Base-by-base conservation (phyloP, 2,888 invertebrate species). In the Amblyjoppa fuscipennis region DNA sequence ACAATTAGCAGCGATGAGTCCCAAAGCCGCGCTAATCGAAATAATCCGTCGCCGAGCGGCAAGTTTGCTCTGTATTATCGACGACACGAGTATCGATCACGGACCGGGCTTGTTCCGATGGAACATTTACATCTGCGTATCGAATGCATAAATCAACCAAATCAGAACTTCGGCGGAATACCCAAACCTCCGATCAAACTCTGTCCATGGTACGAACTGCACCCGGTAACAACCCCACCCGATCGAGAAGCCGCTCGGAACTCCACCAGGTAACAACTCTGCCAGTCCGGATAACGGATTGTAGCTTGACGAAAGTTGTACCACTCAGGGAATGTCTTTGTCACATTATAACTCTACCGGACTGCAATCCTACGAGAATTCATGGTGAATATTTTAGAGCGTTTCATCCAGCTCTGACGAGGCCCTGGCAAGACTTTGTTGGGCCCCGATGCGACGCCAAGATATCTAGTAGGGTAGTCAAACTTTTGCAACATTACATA, bases 61-160 rank as follows among this genome's bases (percentile, higher is more conserved):
- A 4, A 13, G 64, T 28, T 71, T 45, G 64, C 64, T 71, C 51
- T 51, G 31, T 68, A 56, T 34, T 51, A 76, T 66, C 51, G 51
- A 49, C 38, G 66, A 49, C 25, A 20, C 38, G 66, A 49, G 34
- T 68, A 66, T 68, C 53, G 76, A 66, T 66, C 41, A 34, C 66
- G n/a, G 20, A n/a, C 31, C 13, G 6, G 4, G 45, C 34, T 34
- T 31, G n/a, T 20, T 51, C 53, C 31, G 38, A 13, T 28, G 45
- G 20, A 45, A 25, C 49, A 28, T 49, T 16, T 16, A 16, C 45
- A 49, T 16, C 45, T 49, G 45, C 16, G 16, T 49, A 49, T 49
- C 45, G 45, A 16, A 49, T 16, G 45, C 45, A 49, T 49, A 49
- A 16, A 16, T 49, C 45, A 49, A 49, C 45, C 45, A 16, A 49